phyloP scores from a whole-genome alignment of 2,797 vertebrate genomes.

The Avahi laniger region DNA sequence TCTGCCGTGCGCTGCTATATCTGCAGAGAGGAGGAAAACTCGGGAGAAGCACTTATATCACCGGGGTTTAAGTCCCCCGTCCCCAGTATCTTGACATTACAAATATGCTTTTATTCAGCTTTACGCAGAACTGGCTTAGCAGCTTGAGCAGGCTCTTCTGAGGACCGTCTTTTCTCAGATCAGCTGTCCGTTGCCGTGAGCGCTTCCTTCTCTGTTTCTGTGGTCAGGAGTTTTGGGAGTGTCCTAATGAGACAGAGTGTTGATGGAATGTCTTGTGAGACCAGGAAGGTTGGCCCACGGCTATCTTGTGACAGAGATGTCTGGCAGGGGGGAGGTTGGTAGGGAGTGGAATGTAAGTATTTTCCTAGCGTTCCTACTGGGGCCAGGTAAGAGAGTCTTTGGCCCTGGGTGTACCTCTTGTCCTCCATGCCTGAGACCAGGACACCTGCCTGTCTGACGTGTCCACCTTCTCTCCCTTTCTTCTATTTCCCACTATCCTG shows the following conservation, averaged over 20 bases:
- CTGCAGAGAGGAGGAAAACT: background rate
- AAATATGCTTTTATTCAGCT: background rate
- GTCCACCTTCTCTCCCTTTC: too few species aligned
- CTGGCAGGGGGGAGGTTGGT: background rate
- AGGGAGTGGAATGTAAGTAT: background rate
- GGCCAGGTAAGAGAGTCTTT: background rate
- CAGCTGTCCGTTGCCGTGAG: background rate
- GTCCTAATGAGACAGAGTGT: background rate
- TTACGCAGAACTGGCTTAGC: background rate
- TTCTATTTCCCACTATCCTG: background rate
- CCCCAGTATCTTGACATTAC: background rate
- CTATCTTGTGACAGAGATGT: background rate
- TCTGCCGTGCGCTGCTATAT: background rate
- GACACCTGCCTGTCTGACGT: background rate
- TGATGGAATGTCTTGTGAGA: background rate
- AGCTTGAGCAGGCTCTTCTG: background rate
- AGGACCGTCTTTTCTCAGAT: background rate
- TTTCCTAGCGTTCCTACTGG: background rate
- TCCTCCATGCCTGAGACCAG: background rate
- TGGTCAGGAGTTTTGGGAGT: background rate
- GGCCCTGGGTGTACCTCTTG: background rate
- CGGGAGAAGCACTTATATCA: background rate
- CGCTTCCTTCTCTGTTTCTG: background rate
- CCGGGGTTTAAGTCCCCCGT: too few species aligned
- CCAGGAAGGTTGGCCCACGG: background rate